Percentiles rank a stretch among this genome's conserved stretches.
These are phyloP conservation scores for Drosophila burlai DNA, from an alignment of 1,140 invertebrate species.

Conservation along the genomic window DNA sequence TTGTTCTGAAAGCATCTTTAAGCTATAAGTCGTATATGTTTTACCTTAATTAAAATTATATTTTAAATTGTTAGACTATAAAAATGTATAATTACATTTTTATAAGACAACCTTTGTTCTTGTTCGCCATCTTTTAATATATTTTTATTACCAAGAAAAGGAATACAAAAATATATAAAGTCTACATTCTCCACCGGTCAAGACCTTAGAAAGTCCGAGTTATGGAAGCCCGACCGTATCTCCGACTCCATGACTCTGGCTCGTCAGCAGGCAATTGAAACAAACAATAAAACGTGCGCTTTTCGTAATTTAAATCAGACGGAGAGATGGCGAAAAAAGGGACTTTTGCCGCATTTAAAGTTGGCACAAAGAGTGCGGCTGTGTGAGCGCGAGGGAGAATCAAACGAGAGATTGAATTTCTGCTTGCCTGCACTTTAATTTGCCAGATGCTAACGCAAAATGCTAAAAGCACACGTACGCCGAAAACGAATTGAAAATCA, in stretches of 20 bases:
- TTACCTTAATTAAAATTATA: too few species aligned
- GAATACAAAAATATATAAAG: neutral
- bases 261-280: constrained; percentile 80
- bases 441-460: constrained; percentile 72
- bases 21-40: too few species aligned
- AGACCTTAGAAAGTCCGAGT: neutral
- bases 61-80: too few species aligned
- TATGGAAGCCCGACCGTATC: neutral
- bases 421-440: constrained; percentile 83
- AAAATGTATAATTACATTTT: too few species aligned
- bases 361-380: constrained; percentile 23
- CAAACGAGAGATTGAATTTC: constrained; percentile 83
- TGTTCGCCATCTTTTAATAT: too few species aligned
- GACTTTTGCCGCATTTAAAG: constrained; percentile 62
- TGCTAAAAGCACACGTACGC: constrained; percentile 73
- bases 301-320: constrained; percentile 78
- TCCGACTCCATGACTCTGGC: constrained; percentile 34
- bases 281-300: constrained; percentile 83
- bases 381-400: constrained; percentile 38
- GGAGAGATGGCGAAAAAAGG: constrained; percentile 52
- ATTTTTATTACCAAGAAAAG: neutral
- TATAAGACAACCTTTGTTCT: too few species aligned
- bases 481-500: constrained; percentile 72
- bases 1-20: too few species aligned
- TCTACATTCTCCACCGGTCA: neutral